Evolutionary conservation across 2,888 invertebrate genomes (phyloP).

Genomic region (Dicyrtoma fusca): DNA sequence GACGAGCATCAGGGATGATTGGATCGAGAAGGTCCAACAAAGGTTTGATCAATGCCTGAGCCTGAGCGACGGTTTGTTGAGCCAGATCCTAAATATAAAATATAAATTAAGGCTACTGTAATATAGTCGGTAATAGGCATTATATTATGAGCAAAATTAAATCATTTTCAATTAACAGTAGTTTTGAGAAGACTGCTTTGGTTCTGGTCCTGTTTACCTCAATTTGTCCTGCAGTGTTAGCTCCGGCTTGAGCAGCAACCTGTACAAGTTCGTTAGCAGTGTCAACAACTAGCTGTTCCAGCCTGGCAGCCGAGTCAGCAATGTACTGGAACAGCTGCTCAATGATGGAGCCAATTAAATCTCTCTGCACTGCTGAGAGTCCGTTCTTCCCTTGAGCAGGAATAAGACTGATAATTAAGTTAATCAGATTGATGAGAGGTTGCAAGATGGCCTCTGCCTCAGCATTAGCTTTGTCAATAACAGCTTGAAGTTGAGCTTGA

Average conservation of each 20-base stretch:
- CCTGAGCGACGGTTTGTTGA: background rate
- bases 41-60: slow-evolving; percentile 2
- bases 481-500: background rate
- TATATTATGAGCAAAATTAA: too few relatives aligned
- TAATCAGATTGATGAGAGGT: background rate
- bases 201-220: background rate
- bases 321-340: background rate
- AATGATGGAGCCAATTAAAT: slow-evolving; percentile 1
- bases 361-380: background rate
- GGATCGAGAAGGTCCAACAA: background rate
- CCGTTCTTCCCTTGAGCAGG: background rate
- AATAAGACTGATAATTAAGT: slow-evolving; percentile 2
- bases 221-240: background rate
- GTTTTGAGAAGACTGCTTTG: too few relatives aligned
- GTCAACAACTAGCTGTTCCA: background rate
- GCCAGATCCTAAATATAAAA: background rate
- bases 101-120: too few relatives aligned
- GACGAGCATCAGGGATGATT: background rate
- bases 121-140: too few relatives aligned
- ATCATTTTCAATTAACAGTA: too few relatives aligned
- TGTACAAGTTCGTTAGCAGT: background rate
- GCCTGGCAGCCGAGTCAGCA: background rate
- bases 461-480: slow-evolving; percentile 1
- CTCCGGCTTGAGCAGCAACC: background rate
- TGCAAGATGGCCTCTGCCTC: background rate